Conservation (phyloP, 2,888 invertebrate genomes). For the Himalopsyche tibetana region DNA sequence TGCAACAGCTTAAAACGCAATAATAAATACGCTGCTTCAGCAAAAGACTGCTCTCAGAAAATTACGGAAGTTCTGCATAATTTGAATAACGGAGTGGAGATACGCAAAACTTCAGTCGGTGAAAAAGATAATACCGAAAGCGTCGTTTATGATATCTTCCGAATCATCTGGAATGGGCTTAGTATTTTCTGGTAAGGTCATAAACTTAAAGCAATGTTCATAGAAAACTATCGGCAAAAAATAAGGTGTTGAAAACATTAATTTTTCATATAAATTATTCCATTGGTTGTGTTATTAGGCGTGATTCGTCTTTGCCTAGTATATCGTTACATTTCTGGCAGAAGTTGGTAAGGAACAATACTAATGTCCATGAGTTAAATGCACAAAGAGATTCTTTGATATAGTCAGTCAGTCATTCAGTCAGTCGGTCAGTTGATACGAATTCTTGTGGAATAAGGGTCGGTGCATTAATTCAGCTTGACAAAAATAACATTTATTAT, state of each 20-base stretch:
- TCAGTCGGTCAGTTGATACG: no score
- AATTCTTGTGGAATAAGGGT: no score
- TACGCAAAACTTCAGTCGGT: neutral
- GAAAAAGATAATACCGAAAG: neutral
- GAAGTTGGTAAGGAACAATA: no score
- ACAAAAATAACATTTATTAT: no score
- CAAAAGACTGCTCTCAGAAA: constrained; percentile 37
- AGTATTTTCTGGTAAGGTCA: neutral
- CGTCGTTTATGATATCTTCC: neutral
- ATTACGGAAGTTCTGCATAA: constrained; percentile 29
- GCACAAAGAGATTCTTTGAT: no score
- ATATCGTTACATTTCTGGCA: no score
- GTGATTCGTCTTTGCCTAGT: no score
- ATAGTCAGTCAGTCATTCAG: no score
- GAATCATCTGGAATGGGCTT: neutral
- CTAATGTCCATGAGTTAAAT: no score
- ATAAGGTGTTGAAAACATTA: neutral
- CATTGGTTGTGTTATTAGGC: neutral
- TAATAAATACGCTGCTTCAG: constrained; percentile 46
- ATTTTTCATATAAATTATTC: neutral
- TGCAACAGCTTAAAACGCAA: constrained; percentile 37
- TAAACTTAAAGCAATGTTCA: neutral
- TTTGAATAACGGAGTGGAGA: neutral
- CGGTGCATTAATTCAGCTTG: no score
- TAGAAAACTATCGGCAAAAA: neutral